Base-by-base conservation (phyloP, 2,797 vertebrate genomes). In the Bovichtus diacanthus region DNA sequence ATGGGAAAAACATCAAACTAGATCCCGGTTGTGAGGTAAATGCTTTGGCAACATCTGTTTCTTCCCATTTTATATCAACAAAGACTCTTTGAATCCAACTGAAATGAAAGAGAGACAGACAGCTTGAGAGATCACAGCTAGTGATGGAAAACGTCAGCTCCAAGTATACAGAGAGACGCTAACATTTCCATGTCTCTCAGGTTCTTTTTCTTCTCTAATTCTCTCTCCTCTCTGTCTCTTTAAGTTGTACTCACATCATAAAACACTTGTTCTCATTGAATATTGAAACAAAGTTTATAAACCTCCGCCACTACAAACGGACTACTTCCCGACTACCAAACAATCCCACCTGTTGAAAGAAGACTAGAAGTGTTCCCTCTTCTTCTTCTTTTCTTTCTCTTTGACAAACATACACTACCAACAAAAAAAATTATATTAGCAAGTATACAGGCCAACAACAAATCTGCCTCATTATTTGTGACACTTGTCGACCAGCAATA, bases 21-120 rank as follows among this genome's bases (percentile, higher is more conserved):
- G 25, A 70, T 80, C 67, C 78, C 13, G 39, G 59, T 74, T 73
- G 64, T 59, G 80, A 92, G 89, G 90, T 93, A 93, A 93, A 90
- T 64, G 41, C 77, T 88, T 82, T 70, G 70, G 46, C 62, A 84
- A 79, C 77, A 86, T 89, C 66, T 76, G 46, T 84, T 81, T 72
- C 59, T 80, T 80, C 75, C 75, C 64, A 11, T 18, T 83, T 85
- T 67, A 73, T 60, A 59, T 69, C 23, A 69, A 83, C 72, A 88
- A 83, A 82, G 72, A 69, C 62, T 21, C 55, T 75, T 82, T 84
- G 69, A 82, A 76, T 81, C 0, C 61, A 21, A 29, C n/a, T 81
- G 34, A 80, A 83, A 82, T 71, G 70, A 86, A 81, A 85, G 65
- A 54, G 49, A 78, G 60, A 70, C 58, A 79, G 72, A 84, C 46